These are phyloP conservation scores for Platorchestia sp. DNA, from an alignment of 1,140 invertebrate genomes.

Conservation along the genomic window DNA sequence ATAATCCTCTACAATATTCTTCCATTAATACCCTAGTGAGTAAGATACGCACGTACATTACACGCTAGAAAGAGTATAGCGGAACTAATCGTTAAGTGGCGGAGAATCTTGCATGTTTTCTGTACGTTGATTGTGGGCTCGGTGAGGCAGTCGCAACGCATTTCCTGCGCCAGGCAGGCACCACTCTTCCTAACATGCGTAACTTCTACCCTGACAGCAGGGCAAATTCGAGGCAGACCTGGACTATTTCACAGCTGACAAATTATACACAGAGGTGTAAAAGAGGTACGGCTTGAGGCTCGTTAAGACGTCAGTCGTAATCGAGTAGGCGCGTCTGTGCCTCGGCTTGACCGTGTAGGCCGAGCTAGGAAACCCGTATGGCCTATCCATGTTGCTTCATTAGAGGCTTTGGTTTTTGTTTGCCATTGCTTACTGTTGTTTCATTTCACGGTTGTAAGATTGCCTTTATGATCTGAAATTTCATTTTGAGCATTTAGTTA, in stretches of 20 bases:
- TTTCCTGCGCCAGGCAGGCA: neutral
- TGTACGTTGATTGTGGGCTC: neutral
- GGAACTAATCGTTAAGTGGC: constrained; percentile 28
- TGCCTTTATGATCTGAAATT: no score
- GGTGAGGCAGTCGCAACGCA: neutral
- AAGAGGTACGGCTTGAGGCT: neutral
- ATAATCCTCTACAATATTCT: neutral
- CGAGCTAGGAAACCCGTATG: neutral
- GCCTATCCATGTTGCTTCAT: neutral
- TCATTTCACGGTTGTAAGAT: neutral
- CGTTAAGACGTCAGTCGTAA: neutral
- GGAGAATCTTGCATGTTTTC: constrained; percentile 12
- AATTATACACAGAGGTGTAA: constrained; percentile 30
- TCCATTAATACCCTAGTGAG: neutral
- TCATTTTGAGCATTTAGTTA: neutral
- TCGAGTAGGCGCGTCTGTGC: neutral
- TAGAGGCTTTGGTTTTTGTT: neutral
- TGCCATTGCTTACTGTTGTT: neutral
- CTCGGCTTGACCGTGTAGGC: neutral
- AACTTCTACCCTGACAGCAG: neutral
- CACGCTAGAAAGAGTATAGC: neutral
- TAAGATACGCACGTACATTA: neutral
- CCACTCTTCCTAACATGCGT: neutral
- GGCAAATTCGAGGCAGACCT: constrained; percentile 9
- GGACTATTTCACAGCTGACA: constrained; percentile 33